Evolutionary conservation across 2,113 vertebrate genomes (phyloP).

Genomic region (Heptranchias perlo): DNA sequence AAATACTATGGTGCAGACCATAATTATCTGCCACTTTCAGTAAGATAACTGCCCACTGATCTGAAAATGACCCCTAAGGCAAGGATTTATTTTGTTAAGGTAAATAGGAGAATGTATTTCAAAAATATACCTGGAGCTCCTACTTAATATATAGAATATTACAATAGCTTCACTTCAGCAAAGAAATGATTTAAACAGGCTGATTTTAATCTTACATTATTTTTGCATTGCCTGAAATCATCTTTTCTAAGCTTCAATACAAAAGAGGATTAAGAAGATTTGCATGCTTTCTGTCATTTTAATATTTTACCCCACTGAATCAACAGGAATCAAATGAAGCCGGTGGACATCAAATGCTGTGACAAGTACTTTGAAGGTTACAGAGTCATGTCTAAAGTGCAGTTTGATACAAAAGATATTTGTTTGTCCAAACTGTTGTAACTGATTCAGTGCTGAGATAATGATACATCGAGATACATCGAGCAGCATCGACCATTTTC

Average conservation of each 20-base stretch:
- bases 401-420: not conserved
- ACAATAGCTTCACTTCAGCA: not conserved
- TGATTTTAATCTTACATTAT: slow-evolving; percentile 35
- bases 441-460: not conserved
- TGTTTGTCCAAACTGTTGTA: not conserved
- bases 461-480: not conserved
- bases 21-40: not conserved
- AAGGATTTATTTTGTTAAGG: not conserved
- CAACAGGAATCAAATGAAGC: slow-evolving; percentile 15
- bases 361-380: slow-evolving; percentile 1
- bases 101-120: not conserved
- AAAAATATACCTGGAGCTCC: not conserved
- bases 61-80: not conserved
- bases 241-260: slow-evolving; percentile 29
- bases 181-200: slow-evolving; percentile 22
- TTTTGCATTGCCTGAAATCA: slow-evolving; percentile 33
- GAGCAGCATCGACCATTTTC: not conserved
- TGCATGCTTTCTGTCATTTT: slow-evolving; percentile 30
- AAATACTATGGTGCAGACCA: not conserved
- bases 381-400: not conserved
- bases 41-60: not conserved
- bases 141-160: not conserved
- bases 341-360: not conserved
- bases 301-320: slow-evolving; percentile 21
- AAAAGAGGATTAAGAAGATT: slow-evolving; percentile 32